A percentile compares a stretch with the other conserved stretches of the same genome.
Evolutionary conservation across 2,888 invertebrate species (phyloP).

Genomic region (Toxonevra muliebris): DNA sequence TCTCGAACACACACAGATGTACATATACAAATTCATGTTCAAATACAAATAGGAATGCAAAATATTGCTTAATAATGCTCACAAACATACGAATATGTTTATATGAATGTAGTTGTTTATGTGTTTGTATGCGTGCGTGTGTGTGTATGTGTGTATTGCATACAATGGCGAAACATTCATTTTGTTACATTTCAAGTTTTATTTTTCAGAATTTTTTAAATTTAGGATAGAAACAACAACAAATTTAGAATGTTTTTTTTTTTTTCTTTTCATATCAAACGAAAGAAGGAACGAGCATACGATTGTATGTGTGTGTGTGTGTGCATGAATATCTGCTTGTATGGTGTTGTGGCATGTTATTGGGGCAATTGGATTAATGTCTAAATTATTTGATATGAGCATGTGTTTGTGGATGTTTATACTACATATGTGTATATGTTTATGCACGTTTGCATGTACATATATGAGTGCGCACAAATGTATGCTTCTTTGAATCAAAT

Average conservation of each 20-base stretch:
- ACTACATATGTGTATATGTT: neutral
- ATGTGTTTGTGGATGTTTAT: neutral
- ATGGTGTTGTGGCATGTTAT: neutral
- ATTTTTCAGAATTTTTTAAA: too few species aligned
- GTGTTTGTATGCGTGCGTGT: neutral
- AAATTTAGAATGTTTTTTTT: too few species aligned
- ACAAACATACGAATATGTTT: neutral
- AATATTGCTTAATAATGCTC: conserved; percentile 9
- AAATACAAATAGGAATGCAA: neutral
- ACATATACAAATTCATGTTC: too few species aligned
- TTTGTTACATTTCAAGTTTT: neutral
- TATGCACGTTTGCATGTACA: neutral
- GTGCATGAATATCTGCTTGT: too few species aligned
- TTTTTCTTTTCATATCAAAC: too few species aligned
- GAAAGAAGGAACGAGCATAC: too few species aligned
- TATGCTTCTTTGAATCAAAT: too few species aligned
- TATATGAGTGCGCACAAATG: neutral
- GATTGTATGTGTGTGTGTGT: too few species aligned
- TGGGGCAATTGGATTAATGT: conserved; percentile 29
- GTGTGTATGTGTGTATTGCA: conserved; percentile 2
- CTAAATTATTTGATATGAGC: conserved; percentile 22
- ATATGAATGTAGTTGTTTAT: neutral
- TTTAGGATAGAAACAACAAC: too few species aligned
- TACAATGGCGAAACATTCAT: neutral
- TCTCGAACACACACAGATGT: too few species aligned